Evolutionary conservation across 1,140 invertebrate species (phyloP).

Genomic region (Samia ricini): DNA sequence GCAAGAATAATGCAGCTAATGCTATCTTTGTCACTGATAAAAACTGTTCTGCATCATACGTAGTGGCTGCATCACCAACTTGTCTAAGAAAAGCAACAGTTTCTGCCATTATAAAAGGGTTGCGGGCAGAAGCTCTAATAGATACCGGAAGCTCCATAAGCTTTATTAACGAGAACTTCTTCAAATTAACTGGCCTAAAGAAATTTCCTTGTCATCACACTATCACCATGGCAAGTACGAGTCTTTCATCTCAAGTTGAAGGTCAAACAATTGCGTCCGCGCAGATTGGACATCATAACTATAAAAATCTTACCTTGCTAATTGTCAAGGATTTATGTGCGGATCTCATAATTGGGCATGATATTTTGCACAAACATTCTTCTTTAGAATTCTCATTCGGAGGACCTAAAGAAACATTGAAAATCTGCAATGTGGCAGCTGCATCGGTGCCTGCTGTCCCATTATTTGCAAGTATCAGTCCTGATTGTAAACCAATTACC

Average conservation of each 20-base stretch:
- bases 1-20: constrained; percentile 1
- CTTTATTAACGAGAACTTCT: constrained; percentile 18
- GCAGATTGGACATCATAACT: constrained; percentile 10
- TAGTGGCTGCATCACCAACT: constrained; percentile 13
- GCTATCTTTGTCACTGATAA: constrained; percentile 1
- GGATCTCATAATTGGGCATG: constrained; percentile 6
- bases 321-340: constrained; percentile 20
- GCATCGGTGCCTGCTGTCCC: constrained; percentile 23
- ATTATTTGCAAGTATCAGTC: constrained; percentile 21
- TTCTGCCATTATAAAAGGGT: no score
- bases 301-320: not conserved
- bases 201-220: constrained; percentile 17
- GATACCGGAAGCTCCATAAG: constrained; percentile 25
- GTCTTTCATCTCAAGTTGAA: constrained; percentile 13
- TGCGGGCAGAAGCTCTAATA: constrained; percentile 11
- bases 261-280: constrained; percentile 7
- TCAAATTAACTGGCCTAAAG: constrained; percentile 11
- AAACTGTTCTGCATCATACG: not conserved
- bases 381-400: no score
- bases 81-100: no score
- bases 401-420: not conserved
- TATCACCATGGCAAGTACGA: constrained; percentile 14
- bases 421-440: no score
- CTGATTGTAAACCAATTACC: no score
- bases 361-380: constrained; percentile 1